Conservation (phyloP, 2,888 invertebrate genomes). For the Carpatolechia fugitivella region DNA sequence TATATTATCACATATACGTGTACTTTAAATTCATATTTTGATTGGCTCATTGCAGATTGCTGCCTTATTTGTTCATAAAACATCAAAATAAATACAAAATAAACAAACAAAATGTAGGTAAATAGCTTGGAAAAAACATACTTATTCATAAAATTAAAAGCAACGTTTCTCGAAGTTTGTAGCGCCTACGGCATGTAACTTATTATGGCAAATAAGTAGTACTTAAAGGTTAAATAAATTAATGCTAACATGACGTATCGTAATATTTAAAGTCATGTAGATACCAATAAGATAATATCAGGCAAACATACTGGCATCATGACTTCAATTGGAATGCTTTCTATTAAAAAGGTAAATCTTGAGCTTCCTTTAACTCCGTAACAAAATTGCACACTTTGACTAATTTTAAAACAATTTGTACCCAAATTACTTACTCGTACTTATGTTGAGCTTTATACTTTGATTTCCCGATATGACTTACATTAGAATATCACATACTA, state of each 20-base stretch:
- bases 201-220: slow-evolving; percentile 16
- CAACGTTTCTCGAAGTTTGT: background rate
- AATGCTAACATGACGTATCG: background rate
- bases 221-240: slow-evolving; percentile 5
- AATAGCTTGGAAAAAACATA: background rate
- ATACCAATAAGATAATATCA: slow-evolving; percentile 1
- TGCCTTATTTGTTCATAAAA: too few relatives aligned
- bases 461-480: slow-evolving; percentile 30
- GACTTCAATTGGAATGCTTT: slow-evolving; percentile 22
- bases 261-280: background rate
- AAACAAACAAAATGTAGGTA: background rate
- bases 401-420: slow-evolving; percentile 14
- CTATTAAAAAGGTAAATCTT: background rate
- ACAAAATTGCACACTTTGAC: background rate
- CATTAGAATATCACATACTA: slow-evolving; percentile 30
- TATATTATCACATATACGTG: too few relatives aligned
- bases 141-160: background rate
- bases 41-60: too few relatives aligned
- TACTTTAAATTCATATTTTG: too few relatives aligned
- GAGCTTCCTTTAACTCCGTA: background rate
- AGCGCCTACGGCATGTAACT: background rate
- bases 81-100: too few relatives aligned
- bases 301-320: slow-evolving; percentile 23
- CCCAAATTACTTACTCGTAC: slow-evolving; percentile 13
- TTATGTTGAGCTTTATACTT: slow-evolving; percentile 25